Evolutionary conservation across 2,113 vertebrate genomes (phyloP).

Genomic region (Paradoxurus hermaphroditus): DNA sequence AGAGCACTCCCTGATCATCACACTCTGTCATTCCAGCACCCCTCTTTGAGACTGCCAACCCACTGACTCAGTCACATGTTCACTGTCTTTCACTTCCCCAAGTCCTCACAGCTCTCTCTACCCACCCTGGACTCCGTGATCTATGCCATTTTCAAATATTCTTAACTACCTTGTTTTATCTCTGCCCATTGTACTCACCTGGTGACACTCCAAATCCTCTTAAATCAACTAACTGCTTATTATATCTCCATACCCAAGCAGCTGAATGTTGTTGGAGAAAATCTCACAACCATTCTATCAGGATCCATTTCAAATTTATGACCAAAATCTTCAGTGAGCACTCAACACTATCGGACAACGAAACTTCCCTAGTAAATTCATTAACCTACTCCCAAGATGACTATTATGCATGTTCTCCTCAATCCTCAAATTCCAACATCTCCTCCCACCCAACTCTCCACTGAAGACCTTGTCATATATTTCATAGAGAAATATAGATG

Average conservation of each 20-base stretch:
- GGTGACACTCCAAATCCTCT: background rate
- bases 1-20: background rate
- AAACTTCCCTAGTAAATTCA: conserved; percentile 63
- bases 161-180: background rate
- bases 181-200: background rate
- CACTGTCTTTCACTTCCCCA: background rate
- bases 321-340: conserved; percentile 41
- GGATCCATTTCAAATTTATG: conserved; percentile 54
- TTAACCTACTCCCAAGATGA: conserved; percentile 52
- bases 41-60: background rate
- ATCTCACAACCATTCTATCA: background rate
- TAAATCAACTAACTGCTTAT: background rate
- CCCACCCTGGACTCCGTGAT: too few species aligned
- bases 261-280: background rate
- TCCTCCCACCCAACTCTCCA: conserved; percentile 49
- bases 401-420: conserved; percentile 6
- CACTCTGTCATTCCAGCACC: background rate
- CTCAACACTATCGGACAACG: conserved; percentile 40
- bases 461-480: conserved; percentile 40
- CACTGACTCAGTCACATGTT: background rate
- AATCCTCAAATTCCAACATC: conserved; percentile 49
- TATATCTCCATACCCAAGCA: background rate
- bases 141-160: background rate
- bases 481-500: conserved; percentile 62
- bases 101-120: background rate